Evolutionary conservation across 2,888 invertebrate species (phyloP).

Genomic region (Folsomia manolachei): DNA sequence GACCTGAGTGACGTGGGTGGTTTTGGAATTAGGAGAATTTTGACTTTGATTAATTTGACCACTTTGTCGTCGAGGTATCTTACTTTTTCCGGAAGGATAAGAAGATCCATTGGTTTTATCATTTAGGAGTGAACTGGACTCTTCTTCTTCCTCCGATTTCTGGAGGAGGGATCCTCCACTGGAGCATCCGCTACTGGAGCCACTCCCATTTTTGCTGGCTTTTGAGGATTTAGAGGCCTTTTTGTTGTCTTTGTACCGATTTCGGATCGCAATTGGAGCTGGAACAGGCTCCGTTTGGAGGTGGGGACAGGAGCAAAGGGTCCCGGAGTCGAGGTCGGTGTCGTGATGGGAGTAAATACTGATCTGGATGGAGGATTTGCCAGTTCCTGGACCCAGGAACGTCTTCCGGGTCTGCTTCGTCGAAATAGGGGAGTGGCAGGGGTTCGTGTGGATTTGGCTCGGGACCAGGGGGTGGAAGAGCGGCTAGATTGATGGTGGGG

Average conservation of each 20-base stretch:
- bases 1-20: conserved; percentile 50
- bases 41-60: no score
- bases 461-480: conserved; percentile 44
- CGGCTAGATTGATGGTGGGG: conserved; percentile 45
- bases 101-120: no score
- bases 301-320: conserved; percentile 24
- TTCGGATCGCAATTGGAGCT: conserved; percentile 41
- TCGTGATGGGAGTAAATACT: conserved; percentile 43
- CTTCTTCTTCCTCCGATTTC: no score
- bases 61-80: no score
- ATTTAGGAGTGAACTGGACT: no score
- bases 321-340: conserved; percentile 34
- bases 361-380: conserved; percentile 48
- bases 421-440: conserved; percentile 29
- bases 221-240: no score
- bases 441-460: conserved; percentile 25
- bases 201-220: no score
- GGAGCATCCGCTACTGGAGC: no score
- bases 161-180: no score
- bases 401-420: conserved; percentile 41
- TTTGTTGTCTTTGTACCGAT: conserved; percentile 42
- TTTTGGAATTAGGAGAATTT: no score
- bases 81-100: no score
- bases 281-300: background rate
- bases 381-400: conserved; percentile 32